phyloP scores from a whole-genome alignment of 2,888 invertebrate genomes.

The Idaea biselata region DNA sequence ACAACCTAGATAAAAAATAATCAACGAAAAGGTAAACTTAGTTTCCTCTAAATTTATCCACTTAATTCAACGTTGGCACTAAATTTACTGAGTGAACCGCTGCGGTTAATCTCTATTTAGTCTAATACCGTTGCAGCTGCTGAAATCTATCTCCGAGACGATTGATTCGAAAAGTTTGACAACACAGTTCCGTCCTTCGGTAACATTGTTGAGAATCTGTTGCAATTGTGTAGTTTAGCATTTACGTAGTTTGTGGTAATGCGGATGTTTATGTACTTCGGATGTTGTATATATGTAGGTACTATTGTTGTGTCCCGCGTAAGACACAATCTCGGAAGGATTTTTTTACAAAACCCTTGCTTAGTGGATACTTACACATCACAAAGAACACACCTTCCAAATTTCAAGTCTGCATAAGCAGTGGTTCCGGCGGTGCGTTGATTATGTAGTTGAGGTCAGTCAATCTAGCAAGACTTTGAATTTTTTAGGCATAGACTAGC shows the following conservation, averaged over 20 bases:
- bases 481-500: no score
- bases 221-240: conserved; percentile 16
- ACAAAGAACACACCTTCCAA: no score
- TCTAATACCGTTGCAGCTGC: conserved; percentile 2
- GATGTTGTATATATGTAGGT: no score
- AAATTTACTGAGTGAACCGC: background rate
- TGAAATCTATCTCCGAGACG: conserved; percentile 19
- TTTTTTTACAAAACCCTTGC: no score
- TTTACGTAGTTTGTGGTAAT: background rate
- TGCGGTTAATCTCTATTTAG: background rate
- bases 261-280: background rate
- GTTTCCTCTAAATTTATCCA: background rate
- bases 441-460: no score
- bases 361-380: no score
- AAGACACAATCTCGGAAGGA: no score
- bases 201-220: conserved; percentile 18
- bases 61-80: background rate
- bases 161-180: conserved; percentile 26
- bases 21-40: background rate
- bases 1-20: background rate
- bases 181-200: conserved; percentile 15
- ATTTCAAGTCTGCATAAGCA: no score
- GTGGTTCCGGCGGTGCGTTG: no score
- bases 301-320: background rate
- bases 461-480: no score